Evolutionary conservation across 2,113 vertebrate genomes (phyloP), one percentile per base, ranked within the genome.

Genomic region (Peromyscus leucopus): DNA sequence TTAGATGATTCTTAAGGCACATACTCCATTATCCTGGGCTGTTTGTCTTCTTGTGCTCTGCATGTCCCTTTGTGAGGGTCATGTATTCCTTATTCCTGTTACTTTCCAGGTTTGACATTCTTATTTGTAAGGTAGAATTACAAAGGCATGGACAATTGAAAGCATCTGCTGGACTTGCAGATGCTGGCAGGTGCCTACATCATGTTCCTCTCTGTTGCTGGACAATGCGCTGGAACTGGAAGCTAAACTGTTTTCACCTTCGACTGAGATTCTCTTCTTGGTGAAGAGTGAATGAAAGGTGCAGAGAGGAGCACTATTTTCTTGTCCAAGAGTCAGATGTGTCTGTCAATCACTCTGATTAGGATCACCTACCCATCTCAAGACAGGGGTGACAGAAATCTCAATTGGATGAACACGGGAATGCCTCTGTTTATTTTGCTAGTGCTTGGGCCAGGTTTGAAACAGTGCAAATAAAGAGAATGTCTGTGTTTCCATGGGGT

Each of bases 71-170:
- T 93, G 80, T 91, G 82, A 95, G 86, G 63, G 79, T 96, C 91
- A 94, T 92, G 69, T 80, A 92, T 65, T 72, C n/a, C 89, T 95
- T 80, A 92, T 65, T 72, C n/a, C 89, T 95, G 91, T 86, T 95
- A 89, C 91, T 97, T 96, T 74, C 89, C 67, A 93, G 86, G 89
- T 97, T 97, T 97, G 28, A 96, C 85, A 91, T 94, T 97, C 78
- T 96, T 96, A 82, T 96, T 97, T 97, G 57, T 26, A 96, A 95
- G 83, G 36, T 97, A 85, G 83, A 97, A 96, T 97, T 98, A 96
- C 91, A 97, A 96, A 96, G 83, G 75, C n/a, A 22, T 12, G 24
- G 90, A 63, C 74, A 98, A 96, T 91, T 87, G 78, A 95, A 97
- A 97, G 96, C 96, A 97, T 96, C 94, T 97, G 95, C 69, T 97